A percentile compares a stretch with the other conserved stretches of the same genome.
phyloP scores from a whole-genome alignment of 2,113 vertebrate species.

The Nothocercus julius region DNA sequence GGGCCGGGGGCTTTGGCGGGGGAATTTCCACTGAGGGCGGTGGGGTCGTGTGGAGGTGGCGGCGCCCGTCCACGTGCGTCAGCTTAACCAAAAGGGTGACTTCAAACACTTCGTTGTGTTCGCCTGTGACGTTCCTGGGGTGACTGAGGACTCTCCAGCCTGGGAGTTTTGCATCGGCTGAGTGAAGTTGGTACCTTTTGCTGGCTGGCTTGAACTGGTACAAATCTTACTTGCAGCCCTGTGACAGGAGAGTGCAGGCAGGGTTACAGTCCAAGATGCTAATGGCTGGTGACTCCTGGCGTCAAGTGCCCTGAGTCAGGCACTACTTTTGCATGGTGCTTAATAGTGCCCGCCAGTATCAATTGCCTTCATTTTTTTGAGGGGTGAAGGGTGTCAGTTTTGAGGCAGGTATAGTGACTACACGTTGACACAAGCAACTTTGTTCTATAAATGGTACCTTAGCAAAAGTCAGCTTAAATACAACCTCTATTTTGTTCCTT shows the following conservation, averaged over 20 bases:
- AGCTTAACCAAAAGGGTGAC: fast-evolving
- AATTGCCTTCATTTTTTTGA: neutral
- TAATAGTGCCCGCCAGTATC: neutral
- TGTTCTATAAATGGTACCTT: neutral
- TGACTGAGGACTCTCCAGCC: neutral
- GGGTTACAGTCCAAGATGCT: fast-evolving
- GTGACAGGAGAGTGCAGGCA: neutral
- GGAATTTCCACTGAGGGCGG: neutral
- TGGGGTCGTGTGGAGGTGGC: fast-evolving
- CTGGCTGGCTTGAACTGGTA: neutral
- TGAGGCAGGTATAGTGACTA: neutral
- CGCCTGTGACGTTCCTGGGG: neutral
- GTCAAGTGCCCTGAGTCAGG: neutral
- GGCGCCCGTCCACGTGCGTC: neutral
- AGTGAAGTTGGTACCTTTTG: neutral
- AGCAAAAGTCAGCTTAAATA: neutral
- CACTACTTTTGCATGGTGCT: neutral
- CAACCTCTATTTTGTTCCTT: neutral
- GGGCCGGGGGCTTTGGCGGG: neutral
- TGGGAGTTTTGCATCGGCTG: neutral
- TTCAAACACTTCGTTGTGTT: too few species aligned
- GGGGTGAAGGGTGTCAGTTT: neutral
- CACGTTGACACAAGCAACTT: neutral
- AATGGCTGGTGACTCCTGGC: fast-evolving
- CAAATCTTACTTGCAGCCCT: neutral